phyloP scores from a whole-genome alignment of 1,140 invertebrate genomes.

The Hycleus phaleratus region DNA sequence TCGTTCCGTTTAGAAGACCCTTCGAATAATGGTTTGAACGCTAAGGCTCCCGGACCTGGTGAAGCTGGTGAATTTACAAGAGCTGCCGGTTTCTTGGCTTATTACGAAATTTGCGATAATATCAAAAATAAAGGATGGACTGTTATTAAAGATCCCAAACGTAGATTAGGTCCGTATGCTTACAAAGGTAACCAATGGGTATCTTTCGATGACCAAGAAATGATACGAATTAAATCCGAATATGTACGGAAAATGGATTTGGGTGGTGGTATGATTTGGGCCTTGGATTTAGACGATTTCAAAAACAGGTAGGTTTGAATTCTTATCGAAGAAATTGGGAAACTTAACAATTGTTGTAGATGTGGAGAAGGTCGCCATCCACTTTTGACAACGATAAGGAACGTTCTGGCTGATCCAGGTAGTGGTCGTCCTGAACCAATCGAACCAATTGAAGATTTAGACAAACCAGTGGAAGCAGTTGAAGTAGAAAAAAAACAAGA shows the following conservation, averaged over 20 bases:
- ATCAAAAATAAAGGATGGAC: constrained; percentile 70
- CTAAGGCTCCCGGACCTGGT: constrained; percentile 65
- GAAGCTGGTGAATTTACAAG: constrained; percentile 72
- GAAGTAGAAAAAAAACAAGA: constrained; percentile 15
- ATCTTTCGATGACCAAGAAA: constrained; percentile 75
- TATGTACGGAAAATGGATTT: constrained; percentile 66
- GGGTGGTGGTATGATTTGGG: constrained; percentile 87
- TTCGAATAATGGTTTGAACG: constrained; percentile 60
- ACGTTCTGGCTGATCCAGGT: constrained; percentile 50
- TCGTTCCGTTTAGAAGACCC: constrained; percentile 60
- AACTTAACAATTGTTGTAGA: constrained; percentile 38
- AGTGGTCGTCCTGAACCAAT: constrained; percentile 23
- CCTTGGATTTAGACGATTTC: constrained; percentile 82
- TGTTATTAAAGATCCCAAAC: constrained; percentile 64
- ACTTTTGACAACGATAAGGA: constrained; percentile 60
- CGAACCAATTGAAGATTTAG: neutral
- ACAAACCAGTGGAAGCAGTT: constrained; percentile 13
- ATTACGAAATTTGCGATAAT: constrained; percentile 82
- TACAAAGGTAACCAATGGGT: constrained; percentile 84
- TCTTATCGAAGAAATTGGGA: constrained; percentile 25
- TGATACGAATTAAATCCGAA: constrained; percentile 69
- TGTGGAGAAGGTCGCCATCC: constrained; percentile 72
- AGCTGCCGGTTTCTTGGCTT: constrained; percentile 78
- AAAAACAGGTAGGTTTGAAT: constrained; percentile 47
- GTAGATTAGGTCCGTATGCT: constrained; percentile 78